phyloP scores from a whole-genome alignment of 2,888 invertebrate genomes.

The Leptinotarsa rubiginosa region DNA sequence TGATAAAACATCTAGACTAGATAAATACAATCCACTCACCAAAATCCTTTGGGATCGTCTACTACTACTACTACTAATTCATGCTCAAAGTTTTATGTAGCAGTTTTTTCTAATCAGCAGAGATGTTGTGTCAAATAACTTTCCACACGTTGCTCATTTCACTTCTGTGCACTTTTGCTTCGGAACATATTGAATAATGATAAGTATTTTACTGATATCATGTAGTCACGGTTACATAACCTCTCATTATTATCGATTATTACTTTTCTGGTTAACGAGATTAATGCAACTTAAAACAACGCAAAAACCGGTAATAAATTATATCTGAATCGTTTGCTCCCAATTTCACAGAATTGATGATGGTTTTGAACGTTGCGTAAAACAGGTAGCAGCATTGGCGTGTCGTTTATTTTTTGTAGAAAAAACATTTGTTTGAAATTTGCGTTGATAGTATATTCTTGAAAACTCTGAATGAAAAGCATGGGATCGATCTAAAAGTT shows the following conservation, averaged over 20 bases:
- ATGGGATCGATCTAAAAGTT: too few species aligned
- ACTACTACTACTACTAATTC: too few species aligned
- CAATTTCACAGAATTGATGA: conserved; percentile 11
- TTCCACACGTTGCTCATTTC: too few species aligned
- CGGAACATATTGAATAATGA: not conserved
- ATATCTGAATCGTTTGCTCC: conserved; percentile 7
- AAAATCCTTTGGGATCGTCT: too few species aligned
- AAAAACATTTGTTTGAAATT: not conserved
- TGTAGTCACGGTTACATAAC: not conserved
- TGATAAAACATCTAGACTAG: too few species aligned
- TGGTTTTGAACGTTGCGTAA: not conserved
- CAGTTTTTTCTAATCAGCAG: too few species aligned
- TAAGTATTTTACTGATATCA: not conserved
- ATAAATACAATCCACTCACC: too few species aligned
- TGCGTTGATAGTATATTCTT: not conserved
- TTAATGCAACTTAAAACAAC: conserved; percentile 9
- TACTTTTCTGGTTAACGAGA: not conserved
- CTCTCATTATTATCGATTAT: conserved; percentile 1
- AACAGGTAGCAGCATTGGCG: conserved; percentile 2
- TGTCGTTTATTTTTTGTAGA: not conserved
- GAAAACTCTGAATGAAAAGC: too few species aligned
- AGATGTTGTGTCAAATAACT: too few species aligned
- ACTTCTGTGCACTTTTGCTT: too few species aligned
- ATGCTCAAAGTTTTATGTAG: too few species aligned
- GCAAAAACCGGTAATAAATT: conserved; percentile 15